Conservation (phyloP, 1,140 invertebrate species). For the Neodiprion virginianus region DNA sequence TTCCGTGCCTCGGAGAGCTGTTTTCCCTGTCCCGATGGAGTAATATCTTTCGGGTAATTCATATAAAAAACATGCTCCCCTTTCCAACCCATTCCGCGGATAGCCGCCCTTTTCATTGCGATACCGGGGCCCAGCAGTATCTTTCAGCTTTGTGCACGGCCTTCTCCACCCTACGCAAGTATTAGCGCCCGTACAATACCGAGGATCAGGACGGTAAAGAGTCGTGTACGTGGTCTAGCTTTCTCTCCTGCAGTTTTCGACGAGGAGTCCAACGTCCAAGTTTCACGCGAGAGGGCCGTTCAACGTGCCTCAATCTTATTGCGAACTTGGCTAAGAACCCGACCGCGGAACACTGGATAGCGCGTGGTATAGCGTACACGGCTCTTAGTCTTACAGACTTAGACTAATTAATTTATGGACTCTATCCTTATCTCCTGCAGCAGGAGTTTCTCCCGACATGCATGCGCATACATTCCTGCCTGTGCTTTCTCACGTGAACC, state of each 20-base stretch:
- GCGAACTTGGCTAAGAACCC: background rate
- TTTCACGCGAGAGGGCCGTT: slow-evolving; percentile 1
- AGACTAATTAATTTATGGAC: slow-evolving; percentile 59
- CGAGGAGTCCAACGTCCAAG: background rate
- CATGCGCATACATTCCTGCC: background rate
- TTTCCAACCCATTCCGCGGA: too few species aligned
- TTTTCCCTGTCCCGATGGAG: too few species aligned
- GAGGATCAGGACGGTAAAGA: background rate
- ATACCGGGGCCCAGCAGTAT: too few species aligned
- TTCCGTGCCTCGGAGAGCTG: too few species aligned
- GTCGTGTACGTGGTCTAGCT: background rate
- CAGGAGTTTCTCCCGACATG: background rate
- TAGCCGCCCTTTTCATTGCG: too few species aligned
- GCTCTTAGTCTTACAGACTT: slow-evolving; percentile 53
- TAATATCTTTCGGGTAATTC: too few species aligned
- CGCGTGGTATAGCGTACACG: slow-evolving; percentile 15
- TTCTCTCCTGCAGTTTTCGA: background rate
- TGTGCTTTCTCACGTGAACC: too few species aligned
- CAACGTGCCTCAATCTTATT: background rate
- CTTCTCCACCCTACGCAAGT: too few species aligned
- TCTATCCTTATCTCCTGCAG: background rate
- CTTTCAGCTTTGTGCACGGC: too few species aligned
- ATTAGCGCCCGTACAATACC: background rate
- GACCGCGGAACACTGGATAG: background rate
- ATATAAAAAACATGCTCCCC: too few species aligned